phyloP scores from a whole-genome alignment of 2,113 vertebrate genomes.

The Girardinichthys multiradiatus region DNA sequence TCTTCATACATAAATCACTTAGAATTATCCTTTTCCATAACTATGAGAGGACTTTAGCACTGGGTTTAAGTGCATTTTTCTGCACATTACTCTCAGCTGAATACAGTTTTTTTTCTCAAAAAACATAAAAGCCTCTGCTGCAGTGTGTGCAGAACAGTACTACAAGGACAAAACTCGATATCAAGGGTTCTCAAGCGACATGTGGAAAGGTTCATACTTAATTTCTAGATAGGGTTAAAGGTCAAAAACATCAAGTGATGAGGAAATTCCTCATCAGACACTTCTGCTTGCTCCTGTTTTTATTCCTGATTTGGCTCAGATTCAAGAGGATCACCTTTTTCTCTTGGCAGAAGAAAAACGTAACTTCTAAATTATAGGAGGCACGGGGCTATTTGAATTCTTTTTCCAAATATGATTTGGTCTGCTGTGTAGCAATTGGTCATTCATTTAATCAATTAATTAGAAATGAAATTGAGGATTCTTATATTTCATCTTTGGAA shows the following conservation, averaged over 20 bases:
- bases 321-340: slow-evolving; percentile 47
- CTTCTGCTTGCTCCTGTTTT: slow-evolving; percentile 8
- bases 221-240: too few relatives aligned
- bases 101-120: slow-evolving; percentile 29
- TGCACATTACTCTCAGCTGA: slow-evolving; percentile 47
- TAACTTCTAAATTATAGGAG: slow-evolving; percentile 37
- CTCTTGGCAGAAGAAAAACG: slow-evolving; percentile 30
- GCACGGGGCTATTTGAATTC: slow-evolving; percentile 23
- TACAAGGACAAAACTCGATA: slow-evolving; percentile 10
- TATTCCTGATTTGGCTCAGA: background rate
- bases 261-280: too few relatives aligned
- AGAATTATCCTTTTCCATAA: slow-evolving; percentile 40
- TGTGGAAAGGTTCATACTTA: too few relatives aligned
- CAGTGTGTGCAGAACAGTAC: slow-evolving; percentile 39
- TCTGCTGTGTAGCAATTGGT: slow-evolving; percentile 11
- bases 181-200: background rate
- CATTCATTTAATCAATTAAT: slow-evolving; percentile 19
- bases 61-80: slow-evolving; percentile 39
- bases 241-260: too few relatives aligned
- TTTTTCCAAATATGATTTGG: slow-evolving; percentile 31
- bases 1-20: slow-evolving; percentile 43
- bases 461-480: slow-evolving; percentile 21
- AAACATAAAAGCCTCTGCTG: slow-evolving; percentile 36
- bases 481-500: slow-evolving; percentile 2
- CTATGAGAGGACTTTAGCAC: slow-evolving; percentile 31